A percentile compares a stretch with the other conserved stretches of the same genome.
Evolutionary conservation across 37 sponge, comb jelly and placozoan species (phyloP).

Genomic region (Haliclona indistincta): DNA sequence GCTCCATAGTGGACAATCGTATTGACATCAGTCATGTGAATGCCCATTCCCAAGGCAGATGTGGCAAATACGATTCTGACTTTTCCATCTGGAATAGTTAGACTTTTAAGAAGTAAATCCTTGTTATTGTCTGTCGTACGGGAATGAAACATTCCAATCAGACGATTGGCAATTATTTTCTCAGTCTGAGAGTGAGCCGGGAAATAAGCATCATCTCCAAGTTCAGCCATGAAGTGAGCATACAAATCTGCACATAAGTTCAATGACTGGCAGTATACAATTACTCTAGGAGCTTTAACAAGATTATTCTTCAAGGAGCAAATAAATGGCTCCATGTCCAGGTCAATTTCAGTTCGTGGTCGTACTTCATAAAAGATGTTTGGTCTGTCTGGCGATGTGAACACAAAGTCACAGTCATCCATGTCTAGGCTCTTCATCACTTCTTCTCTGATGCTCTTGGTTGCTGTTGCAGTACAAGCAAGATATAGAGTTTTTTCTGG

Average conservation of each 20-base stretch:
- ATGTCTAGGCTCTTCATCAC: slow-evolving; percentile 18
- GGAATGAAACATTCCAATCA: slow-evolving; percentile 35
- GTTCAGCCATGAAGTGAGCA: slow-evolving; percentile 4
- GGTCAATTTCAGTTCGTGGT: slow-evolving; percentile 18
- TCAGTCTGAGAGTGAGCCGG: slow-evolving; percentile 2
- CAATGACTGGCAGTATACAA: slow-evolving; percentile 30
- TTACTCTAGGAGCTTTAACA: slow-evolving; percentile 9
- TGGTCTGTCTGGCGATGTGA: slow-evolving; percentile 43
- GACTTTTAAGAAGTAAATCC: slow-evolving; percentile 8
- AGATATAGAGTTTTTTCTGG: slow-evolving; percentile 17
- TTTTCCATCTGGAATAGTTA: slow-evolving; percentile 19
- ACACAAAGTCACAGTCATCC: slow-evolving; percentile 7
- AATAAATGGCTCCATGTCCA: slow-evolving; percentile 12
- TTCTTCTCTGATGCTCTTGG: slow-evolving; percentile 2
- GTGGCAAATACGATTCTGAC: slow-evolving; percentile 30
- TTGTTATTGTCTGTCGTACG: slow-evolving; percentile 17
- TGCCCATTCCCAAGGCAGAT: slow-evolving; percentile 42
- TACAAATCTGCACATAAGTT: slow-evolving; percentile 31
- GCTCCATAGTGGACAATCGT: slow-evolving; percentile 52
- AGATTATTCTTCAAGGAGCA: slow-evolving; percentile 5
- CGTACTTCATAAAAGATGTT: slow-evolving; percentile 41
- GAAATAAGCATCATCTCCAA: slow-evolving; percentile 18
- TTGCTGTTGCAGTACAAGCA: slow-evolving; percentile 42
- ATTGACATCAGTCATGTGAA: slow-evolving; percentile 11
- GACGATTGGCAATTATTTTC: slow-evolving; percentile 20